Evolutionary conservation across 2,888 invertebrate species (phyloP).

Genomic region (Doris montereyensis): DNA sequence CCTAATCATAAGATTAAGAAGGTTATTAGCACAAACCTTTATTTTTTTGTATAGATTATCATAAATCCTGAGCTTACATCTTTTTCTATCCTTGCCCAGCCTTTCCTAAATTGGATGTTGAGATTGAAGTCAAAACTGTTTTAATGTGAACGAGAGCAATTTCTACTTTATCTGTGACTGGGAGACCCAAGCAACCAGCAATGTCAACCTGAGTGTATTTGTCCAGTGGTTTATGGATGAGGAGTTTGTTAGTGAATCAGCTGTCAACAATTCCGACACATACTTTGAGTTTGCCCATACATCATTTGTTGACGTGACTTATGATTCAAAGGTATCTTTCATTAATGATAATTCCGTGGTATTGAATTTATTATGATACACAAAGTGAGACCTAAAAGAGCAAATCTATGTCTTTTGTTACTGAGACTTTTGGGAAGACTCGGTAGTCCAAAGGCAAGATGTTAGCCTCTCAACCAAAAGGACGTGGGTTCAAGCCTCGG

Average conservation of each 20-base stretch:
- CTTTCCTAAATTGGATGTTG: conserved; percentile 43
- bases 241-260: conserved; percentile 21
- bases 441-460: no score
- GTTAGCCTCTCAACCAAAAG: no score
- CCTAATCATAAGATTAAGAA: neutral
- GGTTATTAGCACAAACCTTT: neutral
- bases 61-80: no score
- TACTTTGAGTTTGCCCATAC: conserved; percentile 32
- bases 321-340: neutral
- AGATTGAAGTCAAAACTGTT: conserved; percentile 40
- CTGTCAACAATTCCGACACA: conserved; percentile 36
- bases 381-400: no score
- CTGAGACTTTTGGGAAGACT: no score
- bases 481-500: no score
- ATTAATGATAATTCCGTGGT: no score
- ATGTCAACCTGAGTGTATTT: conserved; percentile 39
- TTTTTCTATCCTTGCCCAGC: no score
- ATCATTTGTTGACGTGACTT: neutral
- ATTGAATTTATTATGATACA: no score
- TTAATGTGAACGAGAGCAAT: conserved; percentile 38
- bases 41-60: neutral
- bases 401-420: no score
- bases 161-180: conserved; percentile 51
- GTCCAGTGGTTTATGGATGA: conserved; percentile 43
- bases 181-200: conserved; percentile 34